Percentiles rank a stretch among this genome's conserved stretches.
phyloP scores from a whole-genome alignment of 2,888 invertebrate genomes.

The Protodeltote pygarga region DNA sequence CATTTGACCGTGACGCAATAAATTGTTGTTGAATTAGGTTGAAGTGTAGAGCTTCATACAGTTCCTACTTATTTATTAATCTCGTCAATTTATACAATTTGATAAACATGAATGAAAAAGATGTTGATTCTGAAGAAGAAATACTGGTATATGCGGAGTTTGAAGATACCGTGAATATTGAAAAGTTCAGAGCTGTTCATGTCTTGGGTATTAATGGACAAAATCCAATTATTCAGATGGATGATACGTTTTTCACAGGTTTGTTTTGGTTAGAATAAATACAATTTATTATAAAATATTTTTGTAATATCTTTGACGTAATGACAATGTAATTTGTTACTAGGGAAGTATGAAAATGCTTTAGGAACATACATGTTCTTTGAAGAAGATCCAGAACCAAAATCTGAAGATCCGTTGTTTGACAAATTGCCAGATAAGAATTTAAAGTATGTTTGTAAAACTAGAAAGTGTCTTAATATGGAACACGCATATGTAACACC shows the following conservation, averaged over 20 bases:
- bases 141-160: constrained; percentile 88
- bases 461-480: constrained; percentile 89
- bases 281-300: not conserved
- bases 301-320: not conserved
- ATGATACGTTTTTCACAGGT: constrained; percentile 89
- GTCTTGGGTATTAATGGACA: constrained; percentile 88
- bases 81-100: not conserved
- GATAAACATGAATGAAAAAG: constrained; percentile 42
- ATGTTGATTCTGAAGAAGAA: constrained; percentile 85
- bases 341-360: constrained; percentile 89
- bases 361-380: constrained; percentile 92
- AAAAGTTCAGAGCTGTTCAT: constrained; percentile 82
- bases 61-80: not conserved
- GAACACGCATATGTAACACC: constrained; percentile 89
- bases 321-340: not conserved
- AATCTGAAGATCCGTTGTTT: constrained; percentile 81
- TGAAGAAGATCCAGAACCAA: constrained; percentile 86
- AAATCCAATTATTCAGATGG: constrained; percentile 89
- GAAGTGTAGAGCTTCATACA: no score
- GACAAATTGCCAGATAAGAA: constrained; percentile 85
- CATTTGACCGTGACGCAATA: no score
- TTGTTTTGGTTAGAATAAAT: constrained; percentile 11
- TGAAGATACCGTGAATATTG: constrained; percentile 82
- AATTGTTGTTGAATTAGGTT: no score
- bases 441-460: constrained; percentile 88